Evolutionary conservation across 2,888 invertebrate species (phyloP), one percentile per base, ranked within the genome.

Genomic region (Pheosia tremula): DNA sequence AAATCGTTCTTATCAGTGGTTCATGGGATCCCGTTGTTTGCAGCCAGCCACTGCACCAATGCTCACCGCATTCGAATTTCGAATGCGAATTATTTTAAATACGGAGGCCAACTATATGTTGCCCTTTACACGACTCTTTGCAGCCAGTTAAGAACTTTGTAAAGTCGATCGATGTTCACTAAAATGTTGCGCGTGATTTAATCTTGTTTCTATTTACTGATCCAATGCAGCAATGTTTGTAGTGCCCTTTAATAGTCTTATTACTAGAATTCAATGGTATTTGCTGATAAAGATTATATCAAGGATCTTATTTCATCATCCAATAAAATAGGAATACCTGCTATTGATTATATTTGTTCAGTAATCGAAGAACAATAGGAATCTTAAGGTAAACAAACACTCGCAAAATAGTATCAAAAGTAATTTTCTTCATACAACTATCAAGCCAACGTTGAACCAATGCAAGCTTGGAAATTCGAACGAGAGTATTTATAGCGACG

Each of bases 41-140:
- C 59, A 59, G 58, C n/a, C 59, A 59, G 58, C n/a, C 69, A 66
- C 66, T 63, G 69, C 63, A 58, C 62, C 67, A 60, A 68, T 68
- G 71, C 67, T 64, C 64, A 53, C 50, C 57, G 64, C 67, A 66
- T 66, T 72, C 68, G 66, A 59, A 73, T 81, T 81, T 77, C 75
- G 76, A 82, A 74, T 79, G 74, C 77, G 83, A 84, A 84, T 83
- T 84, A 83, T 86, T 85, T 86, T 81, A 81, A 84, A 83, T 81
- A 78, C 81, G 71, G 81, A 81, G 79, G 80, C 76, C 82, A 77
- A 81, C 82, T 85, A 80, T 82, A 75, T 78, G 77, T 78, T 83
- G 80, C 79, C 83, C 82, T 84, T 81, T 81, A 85, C 84, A 85
- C 72, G 77, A 78, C 82, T 84, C 77, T 85, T 77, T 82, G 83